phyloP scores from a whole-genome alignment of 1,140 invertebrate species.

The Drosophila nigrodunni region DNA sequence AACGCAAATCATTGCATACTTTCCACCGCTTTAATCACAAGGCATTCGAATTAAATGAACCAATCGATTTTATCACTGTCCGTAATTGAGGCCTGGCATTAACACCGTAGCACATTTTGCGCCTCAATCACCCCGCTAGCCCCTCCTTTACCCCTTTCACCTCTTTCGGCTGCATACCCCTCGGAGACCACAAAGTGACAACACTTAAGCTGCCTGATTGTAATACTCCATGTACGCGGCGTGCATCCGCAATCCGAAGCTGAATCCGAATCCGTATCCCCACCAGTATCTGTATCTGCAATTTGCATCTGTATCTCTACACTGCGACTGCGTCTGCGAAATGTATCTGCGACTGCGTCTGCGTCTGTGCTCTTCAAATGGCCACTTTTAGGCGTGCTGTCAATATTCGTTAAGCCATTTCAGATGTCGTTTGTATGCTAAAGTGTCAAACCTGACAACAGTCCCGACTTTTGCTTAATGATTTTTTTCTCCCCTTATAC shows the following conservation, averaged over 20 bases:
- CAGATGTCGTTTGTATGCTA: conserved; percentile 75
- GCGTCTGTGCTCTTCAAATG: conserved; percentile 59
- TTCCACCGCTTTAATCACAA: conserved; percentile 7
- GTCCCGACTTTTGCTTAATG: conserved; percentile 81
- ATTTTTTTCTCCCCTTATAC: conserved; percentile 40
- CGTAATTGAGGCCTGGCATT: conserved; percentile 58
- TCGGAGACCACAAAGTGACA: neutral
- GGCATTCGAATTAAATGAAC: conserved; percentile 45
- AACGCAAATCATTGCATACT: conserved; percentile 31
- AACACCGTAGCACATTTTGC: conserved; percentile 70
- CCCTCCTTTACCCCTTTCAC: neutral
- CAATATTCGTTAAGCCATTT: conserved; percentile 81
- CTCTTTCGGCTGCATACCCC: neutral
- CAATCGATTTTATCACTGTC: conserved; percentile 59
- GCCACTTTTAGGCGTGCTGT: conserved; percentile 78
- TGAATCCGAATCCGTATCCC: conserved; percentile 19
- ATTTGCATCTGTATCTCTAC: conserved; percentile 1
- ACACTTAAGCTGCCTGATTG: conserved; percentile 48
- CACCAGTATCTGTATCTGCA: conserved; percentile 17
- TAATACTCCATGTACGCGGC: conserved; percentile 28
- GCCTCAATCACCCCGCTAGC: conserved; percentile 3
- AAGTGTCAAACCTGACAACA: conserved; percentile 82
- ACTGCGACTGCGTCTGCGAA: conserved; percentile 8
- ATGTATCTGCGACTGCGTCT: conserved; percentile 9
- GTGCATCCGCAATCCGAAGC: conserved; percentile 41